These are phyloP conservation scores for Numida meleagris DNA, from an alignment of 2,113 vertebrate species.

Conservation along the genomic window DNA sequence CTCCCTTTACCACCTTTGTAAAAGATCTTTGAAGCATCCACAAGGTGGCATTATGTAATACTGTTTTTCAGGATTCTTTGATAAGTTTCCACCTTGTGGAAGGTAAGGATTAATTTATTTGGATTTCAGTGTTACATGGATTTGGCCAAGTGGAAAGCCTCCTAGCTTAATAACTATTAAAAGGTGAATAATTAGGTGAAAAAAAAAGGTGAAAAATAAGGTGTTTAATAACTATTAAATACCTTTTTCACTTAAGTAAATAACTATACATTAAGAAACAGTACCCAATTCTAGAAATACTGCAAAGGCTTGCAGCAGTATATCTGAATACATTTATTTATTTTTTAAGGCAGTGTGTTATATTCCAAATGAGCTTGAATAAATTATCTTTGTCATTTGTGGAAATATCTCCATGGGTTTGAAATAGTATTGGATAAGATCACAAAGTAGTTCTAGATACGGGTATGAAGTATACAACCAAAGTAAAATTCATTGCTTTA, in stretches of 20 bases:
- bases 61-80: background rate
- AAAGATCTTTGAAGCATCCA: background rate
- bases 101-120: background rate
- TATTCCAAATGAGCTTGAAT: background rate
- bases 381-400: background rate
- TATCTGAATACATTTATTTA: background rate
- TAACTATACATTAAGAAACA: background rate
- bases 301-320: background rate
- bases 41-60: conserved; percentile 22
- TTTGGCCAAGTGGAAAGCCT: background rate
- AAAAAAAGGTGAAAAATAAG: too few species aligned
- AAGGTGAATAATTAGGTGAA: too few species aligned
- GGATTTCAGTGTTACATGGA: background rate
- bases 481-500: background rate
- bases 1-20: background rate
- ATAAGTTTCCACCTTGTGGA: background rate
- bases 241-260: background rate
- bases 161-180: background rate
- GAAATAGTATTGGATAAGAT: background rate
- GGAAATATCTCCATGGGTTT: background rate
- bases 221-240: too few species aligned
- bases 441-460: background rate
- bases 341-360: background rate
- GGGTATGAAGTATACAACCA: background rate
- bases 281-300: background rate